A percentile compares a stretch with the other conserved stretches of the same genome.
phyloP scores from a whole-genome alignment of 2,888 invertebrate genomes.

The Metellina segmentata region DNA sequence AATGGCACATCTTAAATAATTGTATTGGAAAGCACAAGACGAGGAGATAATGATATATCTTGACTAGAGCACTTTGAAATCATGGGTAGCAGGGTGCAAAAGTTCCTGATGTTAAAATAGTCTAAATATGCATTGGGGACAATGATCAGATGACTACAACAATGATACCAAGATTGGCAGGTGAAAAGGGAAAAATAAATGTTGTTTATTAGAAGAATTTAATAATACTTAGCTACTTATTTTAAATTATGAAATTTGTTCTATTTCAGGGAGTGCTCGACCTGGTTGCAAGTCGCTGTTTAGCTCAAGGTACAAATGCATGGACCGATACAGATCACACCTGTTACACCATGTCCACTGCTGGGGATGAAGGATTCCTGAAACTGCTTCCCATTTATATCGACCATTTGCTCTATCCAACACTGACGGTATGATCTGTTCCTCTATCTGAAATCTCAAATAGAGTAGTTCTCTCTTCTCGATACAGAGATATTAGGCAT shows the following conservation, averaged over 20 bases:
- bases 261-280: slow-evolving; percentile 87
- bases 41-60: no score
- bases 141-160: no score
- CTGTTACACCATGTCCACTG: slow-evolving; percentile 93
- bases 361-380: slow-evolving; percentile 92
- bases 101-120: no score
- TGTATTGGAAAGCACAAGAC: no score
- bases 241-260: slow-evolving; percentile 8
- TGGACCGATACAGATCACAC: slow-evolving; percentile 92
- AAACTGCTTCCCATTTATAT: slow-evolving; percentile 93
- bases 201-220: background rate
- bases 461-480: background rate
- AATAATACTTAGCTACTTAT: background rate
- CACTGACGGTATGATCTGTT: slow-evolving; percentile 84
- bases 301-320: slow-evolving; percentile 95
- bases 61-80: no score
- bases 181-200: no score
- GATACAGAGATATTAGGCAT: no score
- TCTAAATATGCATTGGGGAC: no score
- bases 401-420: slow-evolving; percentile 93
- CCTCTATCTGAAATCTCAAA: no score
- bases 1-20: no score
- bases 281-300: slow-evolving; percentile 91
- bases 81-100: no score
- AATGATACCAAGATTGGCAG: no score